Evolutionary conservation across 2,113 vertebrate species (phyloP), one percentile per base, ranked within the genome.

Genomic region (Nycticryphes semicollaris): DNA sequence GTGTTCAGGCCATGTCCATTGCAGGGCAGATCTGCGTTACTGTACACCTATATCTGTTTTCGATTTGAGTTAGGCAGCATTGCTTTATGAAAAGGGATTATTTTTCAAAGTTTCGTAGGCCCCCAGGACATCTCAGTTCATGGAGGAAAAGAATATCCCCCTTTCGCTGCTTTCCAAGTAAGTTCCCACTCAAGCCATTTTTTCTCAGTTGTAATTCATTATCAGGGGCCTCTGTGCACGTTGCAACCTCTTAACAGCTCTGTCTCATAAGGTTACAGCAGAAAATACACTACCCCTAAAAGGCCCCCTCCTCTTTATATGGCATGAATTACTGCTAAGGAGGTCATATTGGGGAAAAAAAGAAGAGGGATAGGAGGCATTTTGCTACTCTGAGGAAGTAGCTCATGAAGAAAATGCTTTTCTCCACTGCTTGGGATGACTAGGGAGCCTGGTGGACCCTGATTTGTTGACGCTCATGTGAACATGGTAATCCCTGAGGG

Each of bases 361-460:
- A 23, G 24, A 30, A 70, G 45, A 53, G 17, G 9, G 7, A 16
- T 68, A 51, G 31, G 54, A 76, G 37, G 37, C 1, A 84, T 92
- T 91, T 94, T 70, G 31, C 66, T 91, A 1, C 24, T 81, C 53
- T 63, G 43, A 90, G 25, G 69, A 84, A 94, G 73, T 2, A 75
- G 33, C 22, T 89, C 2, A 0, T 30, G 70, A 89, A 78, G 60
- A 69, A 79, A 94, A 76, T 7, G 16, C 37, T 74, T 94, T 91
- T 76, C 94, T 91, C 93, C 81, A 7, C 30, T 57, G 54, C 87
- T 93, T 80, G 50, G 63, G 54, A 76, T 67, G 93, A 85, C 94
- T 95, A 30, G 96, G 94, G 94, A 96, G 93, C 96, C 96, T 97
- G 94, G 94, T 96, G 95, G 96, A 97, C 96, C 95, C 91, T 83